Evolutionary conservation across 2,113 vertebrate genomes (phyloP).

Genomic region (Podarcis cretensis): DNA sequence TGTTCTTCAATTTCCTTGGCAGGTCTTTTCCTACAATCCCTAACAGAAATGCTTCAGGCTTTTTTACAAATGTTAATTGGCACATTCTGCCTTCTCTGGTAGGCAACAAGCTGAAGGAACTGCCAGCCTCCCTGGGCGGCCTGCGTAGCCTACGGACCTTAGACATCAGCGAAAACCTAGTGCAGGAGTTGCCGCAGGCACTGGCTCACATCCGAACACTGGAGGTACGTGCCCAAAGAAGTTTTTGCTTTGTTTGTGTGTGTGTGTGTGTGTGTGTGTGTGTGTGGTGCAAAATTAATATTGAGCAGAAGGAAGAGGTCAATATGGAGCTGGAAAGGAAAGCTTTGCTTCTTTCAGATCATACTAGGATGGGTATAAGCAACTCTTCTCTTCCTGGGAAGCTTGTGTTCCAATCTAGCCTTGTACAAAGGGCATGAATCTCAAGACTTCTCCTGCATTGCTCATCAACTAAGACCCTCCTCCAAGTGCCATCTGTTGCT

Average conservation of each 20-base stretch:
- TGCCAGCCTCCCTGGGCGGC: slow-evolving; percentile 77
- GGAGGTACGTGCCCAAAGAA: slow-evolving; percentile 75
- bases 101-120: slow-evolving; percentile 87
- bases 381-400: neutral
- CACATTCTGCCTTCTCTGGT: neutral
- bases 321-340: neutral
- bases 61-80: too few relatives aligned
- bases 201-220: slow-evolving; percentile 84
- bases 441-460: neutral
- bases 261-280: neutral
- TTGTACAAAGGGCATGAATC: neutral
- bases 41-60: too few relatives aligned
- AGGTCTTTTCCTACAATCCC: too few relatives aligned
- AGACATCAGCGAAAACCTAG: slow-evolving; percentile 84
- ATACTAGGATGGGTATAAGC: too few relatives aligned
- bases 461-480: too few relatives aligned
- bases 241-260: neutral
- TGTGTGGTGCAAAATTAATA: neutral
- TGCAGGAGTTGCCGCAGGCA: slow-evolving; percentile 80
- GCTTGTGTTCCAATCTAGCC: neutral
- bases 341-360: neutral
- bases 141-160: slow-evolving; percentile 85
- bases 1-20: too few relatives aligned
- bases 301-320: neutral
- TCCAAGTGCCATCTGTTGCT: too few relatives aligned